These are phyloP conservation scores for Serranus cabrilla DNA, from an alignment of 2,797 vertebrate species.

Conservation along the genomic window DNA sequence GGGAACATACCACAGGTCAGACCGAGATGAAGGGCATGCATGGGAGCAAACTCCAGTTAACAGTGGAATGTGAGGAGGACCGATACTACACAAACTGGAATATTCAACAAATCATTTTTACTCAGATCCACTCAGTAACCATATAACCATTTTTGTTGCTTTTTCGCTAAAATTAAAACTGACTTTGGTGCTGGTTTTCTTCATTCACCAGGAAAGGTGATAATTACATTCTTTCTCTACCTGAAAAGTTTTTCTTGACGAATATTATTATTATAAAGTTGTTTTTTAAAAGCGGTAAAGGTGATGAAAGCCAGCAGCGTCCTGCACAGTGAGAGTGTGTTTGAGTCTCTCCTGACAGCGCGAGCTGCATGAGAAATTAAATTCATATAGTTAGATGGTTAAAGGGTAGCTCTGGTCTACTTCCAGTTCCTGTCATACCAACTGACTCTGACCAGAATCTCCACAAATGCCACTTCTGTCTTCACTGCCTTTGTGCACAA, in stretches of 20 bases:
- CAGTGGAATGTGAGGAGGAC: conserved; percentile 68
- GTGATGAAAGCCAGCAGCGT: conserved; percentile 7
- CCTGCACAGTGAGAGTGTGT: conserved; percentile 7
- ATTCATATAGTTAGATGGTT: conserved; percentile 44
- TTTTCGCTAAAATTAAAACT: conserved; percentile 33
- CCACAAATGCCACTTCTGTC: conserved; percentile 4
- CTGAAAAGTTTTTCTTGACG: conserved; percentile 13
- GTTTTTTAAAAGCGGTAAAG: conserved; percentile 25
- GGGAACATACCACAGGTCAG: conserved; percentile 47
- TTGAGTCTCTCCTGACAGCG: neutral
- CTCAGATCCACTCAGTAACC: conserved; percentile 38
- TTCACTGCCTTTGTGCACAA: conserved; percentile 9
- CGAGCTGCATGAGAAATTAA: conserved; percentile 19
- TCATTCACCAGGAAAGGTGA: conserved; percentile 14
- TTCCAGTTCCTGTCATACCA: conserved; percentile 40
- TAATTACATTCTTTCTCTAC: conserved; percentile 26
- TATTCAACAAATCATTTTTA: conserved; percentile 29
- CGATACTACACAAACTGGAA: conserved; percentile 40
- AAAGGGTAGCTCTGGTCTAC: conserved; percentile 38
- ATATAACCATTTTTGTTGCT: conserved; percentile 43
- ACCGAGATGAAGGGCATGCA: conserved; percentile 45
- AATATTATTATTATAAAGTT: conserved; percentile 3
- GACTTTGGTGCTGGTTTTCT: conserved; percentile 36
- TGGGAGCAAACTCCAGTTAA: conserved; percentile 41
- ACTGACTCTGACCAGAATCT: conserved; percentile 53